Evolutionary conservation across 1,140 invertebrate species (phyloP).

Genomic region (Ridgeia piscesae): DNA sequence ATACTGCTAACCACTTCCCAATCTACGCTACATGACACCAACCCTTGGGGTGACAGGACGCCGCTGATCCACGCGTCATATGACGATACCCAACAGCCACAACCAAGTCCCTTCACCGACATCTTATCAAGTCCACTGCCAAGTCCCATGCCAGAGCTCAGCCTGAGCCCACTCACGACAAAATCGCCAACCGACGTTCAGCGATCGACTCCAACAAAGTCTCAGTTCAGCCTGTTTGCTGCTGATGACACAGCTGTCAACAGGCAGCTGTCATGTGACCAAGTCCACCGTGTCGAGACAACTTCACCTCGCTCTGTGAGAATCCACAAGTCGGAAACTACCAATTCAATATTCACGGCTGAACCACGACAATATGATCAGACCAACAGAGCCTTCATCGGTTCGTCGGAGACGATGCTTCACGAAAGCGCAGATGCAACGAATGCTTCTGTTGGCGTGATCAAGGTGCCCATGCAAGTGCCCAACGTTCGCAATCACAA

Average conservation of each 20-base stretch:
- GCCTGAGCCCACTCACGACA: not conserved
- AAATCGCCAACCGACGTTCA: not conserved
- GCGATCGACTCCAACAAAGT: not conserved
- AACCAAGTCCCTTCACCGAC: not conserved
- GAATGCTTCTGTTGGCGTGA: not conserved
- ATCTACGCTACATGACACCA: not conserved
- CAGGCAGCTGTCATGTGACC: not conserved
- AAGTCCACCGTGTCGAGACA: not conserved
- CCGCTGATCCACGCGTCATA: not conserved
- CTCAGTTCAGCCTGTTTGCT: not conserved
- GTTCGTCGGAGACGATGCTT: not conserved
- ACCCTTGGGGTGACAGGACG: not conserved
- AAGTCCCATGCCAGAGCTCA: not conserved
- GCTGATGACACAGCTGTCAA: not conserved
- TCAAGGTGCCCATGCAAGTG: not conserved
- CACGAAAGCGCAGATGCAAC: not conserved
- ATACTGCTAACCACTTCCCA: not conserved
- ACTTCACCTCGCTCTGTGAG: not conserved
- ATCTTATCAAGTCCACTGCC: not conserved
- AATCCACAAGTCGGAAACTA: not conserved
- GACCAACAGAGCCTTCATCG: not conserved
- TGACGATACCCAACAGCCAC: not conserved
- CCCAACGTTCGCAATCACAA: not conserved
- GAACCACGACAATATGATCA: not conserved
- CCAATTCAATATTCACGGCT: not conserved